Evolutionary conservation across 2,888 invertebrate genomes (phyloP).

Genomic region (Diplolepis rosae): DNA sequence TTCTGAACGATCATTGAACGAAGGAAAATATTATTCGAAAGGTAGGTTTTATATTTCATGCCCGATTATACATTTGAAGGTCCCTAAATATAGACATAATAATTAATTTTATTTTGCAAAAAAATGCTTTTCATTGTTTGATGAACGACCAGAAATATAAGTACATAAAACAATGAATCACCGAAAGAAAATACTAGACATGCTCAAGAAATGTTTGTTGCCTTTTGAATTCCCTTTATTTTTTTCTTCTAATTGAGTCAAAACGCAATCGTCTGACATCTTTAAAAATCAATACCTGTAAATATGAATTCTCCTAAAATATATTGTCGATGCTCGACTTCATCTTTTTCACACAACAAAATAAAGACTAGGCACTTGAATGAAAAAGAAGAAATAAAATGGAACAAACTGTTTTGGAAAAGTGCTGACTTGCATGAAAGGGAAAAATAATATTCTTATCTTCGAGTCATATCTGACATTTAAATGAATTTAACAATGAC

Average conservation of each 20-base stretch:
- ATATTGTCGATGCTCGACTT: not conserved
- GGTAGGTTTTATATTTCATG: too few relatives aligned
- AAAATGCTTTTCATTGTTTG: too few relatives aligned
- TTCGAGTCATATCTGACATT: not conserved
- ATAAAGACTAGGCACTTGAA: not conserved
- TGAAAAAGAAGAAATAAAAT: not conserved
- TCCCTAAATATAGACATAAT: too few relatives aligned
- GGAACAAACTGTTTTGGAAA: not conserved
- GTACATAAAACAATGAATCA: too few relatives aligned
- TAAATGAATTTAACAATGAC: not conserved
- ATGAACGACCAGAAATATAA: too few relatives aligned
- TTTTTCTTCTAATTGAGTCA: not conserved
- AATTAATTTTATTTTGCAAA: too few relatives aligned
- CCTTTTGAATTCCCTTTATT: too few relatives aligned
- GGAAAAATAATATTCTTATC: not conserved
- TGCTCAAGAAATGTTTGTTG: not conserved
- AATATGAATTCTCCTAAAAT: not conserved
- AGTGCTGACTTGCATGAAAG: not conserved
- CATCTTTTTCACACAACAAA: not conserved
- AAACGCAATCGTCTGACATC: too few relatives aligned
- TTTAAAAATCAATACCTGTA: not conserved
- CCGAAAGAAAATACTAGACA: not conserved
- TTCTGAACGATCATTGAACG: too few relatives aligned
- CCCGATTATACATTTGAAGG: too few relatives aligned
- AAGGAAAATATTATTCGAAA: too few relatives aligned